Conservation (phyloP, 2,113 vertebrate species). For the Tor tambroides region DNA sequence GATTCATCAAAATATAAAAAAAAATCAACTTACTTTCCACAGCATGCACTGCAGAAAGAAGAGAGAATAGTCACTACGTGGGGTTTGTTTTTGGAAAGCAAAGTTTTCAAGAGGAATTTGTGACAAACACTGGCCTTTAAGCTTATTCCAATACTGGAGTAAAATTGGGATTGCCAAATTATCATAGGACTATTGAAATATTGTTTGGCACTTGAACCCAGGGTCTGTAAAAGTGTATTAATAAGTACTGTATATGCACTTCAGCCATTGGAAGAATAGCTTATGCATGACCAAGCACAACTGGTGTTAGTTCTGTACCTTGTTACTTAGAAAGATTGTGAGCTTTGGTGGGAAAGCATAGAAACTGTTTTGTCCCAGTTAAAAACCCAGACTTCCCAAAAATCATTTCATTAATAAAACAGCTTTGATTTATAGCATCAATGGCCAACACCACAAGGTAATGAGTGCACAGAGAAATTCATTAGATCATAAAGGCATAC, state of each 20-base stretch:
- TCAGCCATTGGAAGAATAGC: background rate
- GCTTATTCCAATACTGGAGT: background rate
- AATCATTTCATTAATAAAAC: conserved; percentile 1
- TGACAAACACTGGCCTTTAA: conserved; percentile 48
- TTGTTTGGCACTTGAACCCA: background rate
- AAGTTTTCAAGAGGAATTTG: conserved; percentile 35
- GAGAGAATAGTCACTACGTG: conserved; percentile 81
- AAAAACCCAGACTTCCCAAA: background rate
- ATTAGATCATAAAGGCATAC: background rate
- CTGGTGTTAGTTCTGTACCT: conserved; percentile 39
- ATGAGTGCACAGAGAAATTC: background rate
- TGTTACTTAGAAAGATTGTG: conserved; percentile 40
- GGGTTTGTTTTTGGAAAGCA: conserved; percentile 62
- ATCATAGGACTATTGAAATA: background rate
- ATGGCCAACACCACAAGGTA: background rate
- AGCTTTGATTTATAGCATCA: background rate
- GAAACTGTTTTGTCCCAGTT: background rate
- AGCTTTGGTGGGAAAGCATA: conserved; percentile 1
- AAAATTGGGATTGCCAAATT: conserved; percentile 8
- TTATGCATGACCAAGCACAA: conserved; percentile 20
- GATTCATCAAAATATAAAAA: conserved; percentile 64
- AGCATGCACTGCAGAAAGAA: conserved; percentile 92
- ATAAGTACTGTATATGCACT: background rate
- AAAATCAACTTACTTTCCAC: conserved; percentile 91
- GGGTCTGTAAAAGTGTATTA: background rate